A percentile compares a stretch with the other conserved stretches of the same genome.
phyloP scores from a whole-genome alignment of 2,113 vertebrate species.

The Sarotherodon lohbergeri region DNA sequence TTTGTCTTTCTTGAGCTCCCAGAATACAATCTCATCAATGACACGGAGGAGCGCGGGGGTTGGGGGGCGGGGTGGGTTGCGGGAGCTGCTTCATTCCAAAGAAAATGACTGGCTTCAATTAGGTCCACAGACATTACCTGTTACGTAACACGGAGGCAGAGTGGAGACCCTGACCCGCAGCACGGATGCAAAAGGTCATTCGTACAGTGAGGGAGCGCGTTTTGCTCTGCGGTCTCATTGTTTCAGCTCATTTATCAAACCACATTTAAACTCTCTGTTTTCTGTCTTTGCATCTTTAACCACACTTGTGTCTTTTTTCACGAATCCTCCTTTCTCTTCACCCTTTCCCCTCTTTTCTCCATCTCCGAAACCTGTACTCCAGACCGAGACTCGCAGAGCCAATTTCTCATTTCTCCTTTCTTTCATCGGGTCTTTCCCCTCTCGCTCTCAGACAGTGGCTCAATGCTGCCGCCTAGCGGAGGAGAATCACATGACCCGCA shows the following conservation, averaged over 20 bases:
- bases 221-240: background rate
- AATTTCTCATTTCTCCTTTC: background rate
- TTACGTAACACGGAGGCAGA: background rate
- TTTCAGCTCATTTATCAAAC: background rate
- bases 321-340: background rate
- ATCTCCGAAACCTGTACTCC: background rate
- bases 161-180: background rate
- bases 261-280: background rate
- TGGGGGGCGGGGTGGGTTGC: background rate
- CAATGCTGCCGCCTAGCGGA: constrained; percentile 64
- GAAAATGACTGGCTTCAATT: constrained; percentile 18
- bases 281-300: background rate
- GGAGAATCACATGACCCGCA: constrained; percentile 33
- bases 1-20: background rate
- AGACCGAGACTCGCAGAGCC: constrained; percentile 52
- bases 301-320: background rate
- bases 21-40: background rate
- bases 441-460: background rate
- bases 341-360: too few species aligned
- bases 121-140: background rate
- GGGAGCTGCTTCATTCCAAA: background rate
- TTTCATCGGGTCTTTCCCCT: background rate
- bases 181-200: background rate
- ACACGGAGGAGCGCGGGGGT: background rate
- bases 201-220: background rate